phyloP scores from a whole-genome alignment of 2,113 vertebrate genomes.

The Meriones unguiculatus region DNA sequence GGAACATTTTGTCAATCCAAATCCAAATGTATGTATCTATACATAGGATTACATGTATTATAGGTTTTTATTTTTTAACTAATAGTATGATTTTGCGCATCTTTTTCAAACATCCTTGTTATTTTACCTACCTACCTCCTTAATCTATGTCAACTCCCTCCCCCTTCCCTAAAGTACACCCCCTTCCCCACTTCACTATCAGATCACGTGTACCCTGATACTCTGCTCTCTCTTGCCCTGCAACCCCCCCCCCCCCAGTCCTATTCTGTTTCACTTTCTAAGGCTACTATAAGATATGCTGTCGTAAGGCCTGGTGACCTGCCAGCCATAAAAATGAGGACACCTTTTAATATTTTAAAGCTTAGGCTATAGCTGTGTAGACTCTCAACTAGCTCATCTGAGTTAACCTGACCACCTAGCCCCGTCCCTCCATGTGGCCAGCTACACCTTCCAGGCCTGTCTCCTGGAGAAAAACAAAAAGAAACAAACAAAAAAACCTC shows the following conservation, averaged over 20 bases:
- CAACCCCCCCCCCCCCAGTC: too few relatives aligned
- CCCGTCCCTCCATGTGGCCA: too few relatives aligned
- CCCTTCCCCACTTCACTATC: neutral
- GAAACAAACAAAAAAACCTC: too few relatives aligned
- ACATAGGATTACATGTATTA: too few relatives aligned
- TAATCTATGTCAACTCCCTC: neutral
- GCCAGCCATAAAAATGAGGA: too few relatives aligned
- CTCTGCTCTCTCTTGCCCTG: neutral
- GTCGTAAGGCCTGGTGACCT: too few relatives aligned
- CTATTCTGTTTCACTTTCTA: neutral
- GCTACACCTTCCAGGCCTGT: too few relatives aligned
- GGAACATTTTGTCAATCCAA: neutral
- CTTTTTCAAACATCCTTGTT: neutral
- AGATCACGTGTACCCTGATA: neutral
- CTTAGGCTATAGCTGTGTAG: too few relatives aligned
- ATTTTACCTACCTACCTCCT: neutral
- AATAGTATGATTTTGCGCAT: neutral
- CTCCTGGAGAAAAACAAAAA: too few relatives aligned
- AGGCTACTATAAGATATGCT: neutral
- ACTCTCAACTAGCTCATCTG: too few relatives aligned
- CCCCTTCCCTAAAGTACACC: neutral
- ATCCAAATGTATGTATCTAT: neutral
- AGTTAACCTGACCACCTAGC: too few relatives aligned
- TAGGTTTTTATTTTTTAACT: neutral
- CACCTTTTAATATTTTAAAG: too few relatives aligned